Evolutionary conservation across 2,113 vertebrate genomes (phyloP), one percentile per base, ranked within the genome.

Genomic region (Calidris pugnax): DNA sequence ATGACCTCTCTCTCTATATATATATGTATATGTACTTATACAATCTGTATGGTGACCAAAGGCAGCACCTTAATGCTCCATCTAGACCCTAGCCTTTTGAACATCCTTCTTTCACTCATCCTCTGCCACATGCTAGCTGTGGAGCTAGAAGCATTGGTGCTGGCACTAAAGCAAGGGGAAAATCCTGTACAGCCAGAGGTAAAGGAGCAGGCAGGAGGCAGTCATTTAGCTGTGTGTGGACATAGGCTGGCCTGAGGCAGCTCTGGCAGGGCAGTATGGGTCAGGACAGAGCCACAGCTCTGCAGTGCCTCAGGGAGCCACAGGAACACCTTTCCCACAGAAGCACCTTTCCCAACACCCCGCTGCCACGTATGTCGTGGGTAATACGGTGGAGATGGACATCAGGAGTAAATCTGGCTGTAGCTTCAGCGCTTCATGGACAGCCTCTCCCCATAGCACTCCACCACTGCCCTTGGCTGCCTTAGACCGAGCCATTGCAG

Each of bases 351-450:
- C 48, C 63, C 48, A 56, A 24, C 53, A 76, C 4, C 3, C 12
- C 1, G 1, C 8, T 35, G 12, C 24, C 27, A 12, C 0, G 1
- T 14, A 17, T 73, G 18, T 60, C 43, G 6, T 2, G 6, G 32
- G 10, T 45, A 60, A 33, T 10, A 24, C 2, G 18, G 16, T 35
- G 35, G 43, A 57, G 39, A 45, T 0, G 19, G 37, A 47, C 2
- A 9, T 5, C 4, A 18, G 43, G 27, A 67, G 13, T 59, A 55
- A 45, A 85, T 8, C 45, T 66, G 73, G 10, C 45, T 69, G 68
- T 27, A 48, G 19, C 41, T 47, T 67, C 60, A 35, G 28, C 0
- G 2, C 20, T 71, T 28, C 26, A 33, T 1, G 16, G n/a, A 10
- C 27, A 50, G 3, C 28, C 14, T 89, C 60, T 57, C 26, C n/a